Evolutionary conservation across 2,113 vertebrate genomes (phyloP).

Genomic region (Symphodus melops): DNA sequence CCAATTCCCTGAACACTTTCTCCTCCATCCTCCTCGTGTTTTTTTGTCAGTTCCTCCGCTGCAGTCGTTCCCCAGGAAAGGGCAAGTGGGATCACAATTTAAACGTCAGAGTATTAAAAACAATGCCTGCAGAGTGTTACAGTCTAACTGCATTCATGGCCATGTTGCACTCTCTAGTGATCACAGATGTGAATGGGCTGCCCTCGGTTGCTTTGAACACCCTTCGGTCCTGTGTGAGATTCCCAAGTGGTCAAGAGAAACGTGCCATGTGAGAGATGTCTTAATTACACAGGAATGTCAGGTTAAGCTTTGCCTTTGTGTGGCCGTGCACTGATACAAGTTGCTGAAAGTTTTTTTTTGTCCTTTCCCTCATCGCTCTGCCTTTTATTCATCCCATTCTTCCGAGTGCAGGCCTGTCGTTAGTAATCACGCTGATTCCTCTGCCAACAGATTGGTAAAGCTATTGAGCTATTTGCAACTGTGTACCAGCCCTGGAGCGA

Average conservation of each 20-base stretch:
- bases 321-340: slow-evolving; percentile 58
- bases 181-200: slow-evolving; percentile 74
- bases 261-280: slow-evolving; percentile 72
- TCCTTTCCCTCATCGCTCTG: slow-evolving; percentile 5
- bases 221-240: slow-evolving; percentile 56
- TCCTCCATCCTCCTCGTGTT: slow-evolving; percentile 8
- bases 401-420: slow-evolving; percentile 49
- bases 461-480: slow-evolving; percentile 9
- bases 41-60: slow-evolving; percentile 8
- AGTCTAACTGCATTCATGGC: slow-evolving; percentile 75
- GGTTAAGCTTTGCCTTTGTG: slow-evolving; percentile 73
- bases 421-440: slow-evolving; percentile 35
- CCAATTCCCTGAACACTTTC: not conserved
- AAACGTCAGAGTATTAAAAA: slow-evolving; percentile 69
- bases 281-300: slow-evolving; percentile 81
- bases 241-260: slow-evolving; percentile 70
- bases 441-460: slow-evolving; percentile 57
- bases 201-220: slow-evolving; percentile 53
- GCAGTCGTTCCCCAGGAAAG: slow-evolving; percentile 66
- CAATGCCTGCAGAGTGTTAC: slow-evolving; percentile 78
- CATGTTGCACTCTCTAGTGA: slow-evolving; percentile 50
- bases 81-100: slow-evolving; percentile 84
- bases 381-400: slow-evolving; percentile 38
- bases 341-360: not conserved
- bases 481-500: not conserved